Conservation (phyloP, 30 jellyfish, hydroid and myxozoan species). For the Mastigias papua region DNA sequence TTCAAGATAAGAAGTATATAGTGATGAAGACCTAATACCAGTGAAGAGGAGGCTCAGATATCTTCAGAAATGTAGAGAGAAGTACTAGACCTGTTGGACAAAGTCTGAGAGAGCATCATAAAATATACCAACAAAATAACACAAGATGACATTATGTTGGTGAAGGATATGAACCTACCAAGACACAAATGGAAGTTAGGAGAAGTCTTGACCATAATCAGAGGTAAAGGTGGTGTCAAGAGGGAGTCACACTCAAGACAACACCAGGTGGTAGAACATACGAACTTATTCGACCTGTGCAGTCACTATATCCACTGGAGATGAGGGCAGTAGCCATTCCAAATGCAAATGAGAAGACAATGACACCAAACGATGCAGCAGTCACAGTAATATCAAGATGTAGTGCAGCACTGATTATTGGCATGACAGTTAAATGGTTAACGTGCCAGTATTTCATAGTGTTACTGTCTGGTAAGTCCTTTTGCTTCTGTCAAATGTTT, state of each 20-base stretch:
- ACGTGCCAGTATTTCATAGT: too few relatives aligned
- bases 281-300: constrained; percentile 34
- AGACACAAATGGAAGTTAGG: constrained; percentile 51
- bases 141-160: constrained; percentile 34
- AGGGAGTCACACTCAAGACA: constrained; percentile 39
- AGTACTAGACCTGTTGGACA: constrained; percentile 43
- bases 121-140: constrained; percentile 7
- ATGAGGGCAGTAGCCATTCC: constrained; percentile 3
- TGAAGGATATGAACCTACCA: constrained; percentile 30
- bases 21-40: constrained; percentile 49
- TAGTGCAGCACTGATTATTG: too few relatives aligned
- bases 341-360: background rate
- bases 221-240: constrained; percentile 12
- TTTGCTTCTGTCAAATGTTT: too few relatives aligned
- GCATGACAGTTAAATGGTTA: too few relatives aligned
- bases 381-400: too few relatives aligned
- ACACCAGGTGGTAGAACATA: constrained; percentile 22
- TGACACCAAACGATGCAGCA: too few relatives aligned
- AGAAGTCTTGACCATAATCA: constrained; percentile 1
- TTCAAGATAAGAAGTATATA: constrained; percentile 29
- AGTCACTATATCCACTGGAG: constrained; percentile 25
- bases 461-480: too few relatives aligned
- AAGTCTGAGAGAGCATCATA: constrained; percentile 42
- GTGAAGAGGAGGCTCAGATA: constrained; percentile 35
- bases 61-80: constrained; percentile 43